Evolutionary conservation across 2,113 vertebrate species (phyloP).

Genomic region (Meleagris gallopavo): DNA sequence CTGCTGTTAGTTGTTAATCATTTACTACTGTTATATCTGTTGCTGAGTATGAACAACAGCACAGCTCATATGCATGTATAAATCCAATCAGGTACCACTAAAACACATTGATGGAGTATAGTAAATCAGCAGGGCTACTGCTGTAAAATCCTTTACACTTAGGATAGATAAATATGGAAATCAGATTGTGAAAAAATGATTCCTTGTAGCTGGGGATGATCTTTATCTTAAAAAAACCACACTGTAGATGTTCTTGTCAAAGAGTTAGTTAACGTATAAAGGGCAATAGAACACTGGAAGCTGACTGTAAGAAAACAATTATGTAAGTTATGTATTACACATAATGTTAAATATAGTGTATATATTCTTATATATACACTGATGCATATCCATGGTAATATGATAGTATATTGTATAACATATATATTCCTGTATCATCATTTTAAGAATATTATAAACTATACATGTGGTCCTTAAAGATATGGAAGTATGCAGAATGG

Average conservation of each 20-base stretch:
- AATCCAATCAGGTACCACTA: background rate
- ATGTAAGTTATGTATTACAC: background rate
- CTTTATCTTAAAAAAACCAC: background rate
- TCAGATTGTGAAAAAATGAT: background rate
- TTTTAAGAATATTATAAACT: background rate
- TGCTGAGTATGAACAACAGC: background rate
- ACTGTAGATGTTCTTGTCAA: background rate
- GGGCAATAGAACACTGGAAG: background rate
- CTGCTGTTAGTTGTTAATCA: background rate
- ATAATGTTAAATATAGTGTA: background rate
- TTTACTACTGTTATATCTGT: background rate
- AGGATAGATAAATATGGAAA: background rate
- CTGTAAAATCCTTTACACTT: background rate
- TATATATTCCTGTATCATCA: background rate
- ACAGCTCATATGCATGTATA: background rate
- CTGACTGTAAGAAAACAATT: background rate
- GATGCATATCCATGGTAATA: background rate
- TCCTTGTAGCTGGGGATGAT: background rate
- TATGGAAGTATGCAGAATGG: background rate
- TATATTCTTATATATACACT: background rate
- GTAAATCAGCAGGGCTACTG: background rate
- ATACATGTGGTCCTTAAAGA: background rate
- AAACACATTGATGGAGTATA: background rate
- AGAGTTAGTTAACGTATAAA: background rate
- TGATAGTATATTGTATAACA: background rate